Percentiles rank a stretch among this genome's conserved stretches.
phyloP scores from a whole-genome alignment of 2,888 invertebrate species.

The Ischnura elegans region DNA sequence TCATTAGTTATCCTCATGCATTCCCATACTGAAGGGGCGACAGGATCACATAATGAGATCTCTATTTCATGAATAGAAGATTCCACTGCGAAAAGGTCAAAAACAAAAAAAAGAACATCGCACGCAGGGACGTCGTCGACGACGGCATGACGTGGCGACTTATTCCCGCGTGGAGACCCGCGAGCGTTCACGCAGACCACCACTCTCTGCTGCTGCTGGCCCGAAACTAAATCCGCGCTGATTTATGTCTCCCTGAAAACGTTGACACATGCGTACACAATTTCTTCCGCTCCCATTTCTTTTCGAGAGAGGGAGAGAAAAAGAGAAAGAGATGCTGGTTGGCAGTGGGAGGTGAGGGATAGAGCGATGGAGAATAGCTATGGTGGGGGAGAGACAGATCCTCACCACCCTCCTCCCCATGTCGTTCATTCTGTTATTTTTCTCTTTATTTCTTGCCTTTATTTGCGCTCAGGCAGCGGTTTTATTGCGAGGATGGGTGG shows the following conservation, averaged over 20 bases:
- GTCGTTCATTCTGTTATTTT: background rate
- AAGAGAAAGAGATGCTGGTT: too few species aligned
- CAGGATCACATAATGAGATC: constrained; percentile 31
- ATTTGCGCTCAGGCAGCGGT: background rate
- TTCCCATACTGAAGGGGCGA: background rate
- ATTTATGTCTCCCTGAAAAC: constrained; percentile 8
- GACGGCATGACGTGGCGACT: background rate
- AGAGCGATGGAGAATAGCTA: too few species aligned
- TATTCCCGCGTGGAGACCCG: background rate
- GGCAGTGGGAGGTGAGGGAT: too few species aligned
- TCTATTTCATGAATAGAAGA: background rate
- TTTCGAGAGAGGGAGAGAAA: background rate
- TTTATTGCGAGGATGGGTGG: background rate
- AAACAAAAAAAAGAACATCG: too few species aligned
- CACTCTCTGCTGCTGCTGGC: background rate
- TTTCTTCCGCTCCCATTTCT: constrained; percentile 1
- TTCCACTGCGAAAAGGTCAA: background rate
- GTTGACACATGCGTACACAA: background rate
- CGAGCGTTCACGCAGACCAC: background rate
- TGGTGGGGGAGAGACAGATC: too few species aligned
- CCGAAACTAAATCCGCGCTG: constrained; percentile 13
- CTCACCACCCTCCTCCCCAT: background rate
- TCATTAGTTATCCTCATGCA: constrained; percentile 24
- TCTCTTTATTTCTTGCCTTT: background rate
- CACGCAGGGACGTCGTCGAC: background rate